phyloP scores from a whole-genome alignment of 2,888 invertebrate genomes.

The Eristalinus sepulchralis region DNA sequence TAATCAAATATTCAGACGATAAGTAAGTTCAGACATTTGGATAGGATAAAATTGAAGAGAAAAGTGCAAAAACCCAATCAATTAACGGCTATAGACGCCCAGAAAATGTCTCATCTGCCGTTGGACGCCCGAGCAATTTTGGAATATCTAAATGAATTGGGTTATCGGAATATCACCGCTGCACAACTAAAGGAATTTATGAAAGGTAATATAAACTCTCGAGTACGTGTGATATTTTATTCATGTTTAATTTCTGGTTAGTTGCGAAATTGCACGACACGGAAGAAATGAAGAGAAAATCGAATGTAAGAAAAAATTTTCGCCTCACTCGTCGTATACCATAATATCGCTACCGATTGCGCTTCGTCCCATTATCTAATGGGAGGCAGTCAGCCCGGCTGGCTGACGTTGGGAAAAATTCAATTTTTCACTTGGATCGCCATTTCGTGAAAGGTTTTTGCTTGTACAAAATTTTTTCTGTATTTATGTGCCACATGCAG shows the following conservation, averaged over 20 bases:
- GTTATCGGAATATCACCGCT: constrained; percentile 88
- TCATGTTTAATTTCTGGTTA: constrained; percentile 31
- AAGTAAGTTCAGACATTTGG: neutral
- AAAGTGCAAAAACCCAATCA: constrained; percentile 10
- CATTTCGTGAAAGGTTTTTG: constrained; percentile 69
- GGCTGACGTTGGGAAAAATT: constrained; percentile 67
- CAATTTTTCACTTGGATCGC: constrained; percentile 67
- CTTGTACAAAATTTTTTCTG: constrained; percentile 43
- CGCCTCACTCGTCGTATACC: constrained; percentile 2
- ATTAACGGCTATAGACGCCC: constrained; percentile 58
- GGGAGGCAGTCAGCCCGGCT: constrained; percentile 47
- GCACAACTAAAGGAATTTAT: constrained; percentile 90
- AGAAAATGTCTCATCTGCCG: constrained; percentile 80
- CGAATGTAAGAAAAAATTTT: constrained; percentile 2
- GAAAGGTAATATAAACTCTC: constrained; percentile 83
- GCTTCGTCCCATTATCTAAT: constrained; percentile 67
- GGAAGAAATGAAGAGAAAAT: constrained; percentile 5
- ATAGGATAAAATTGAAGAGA: neutral
- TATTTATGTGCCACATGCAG: constrained; percentile 65
- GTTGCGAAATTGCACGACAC: constrained; percentile 26
- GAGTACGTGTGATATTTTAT: constrained; percentile 41
- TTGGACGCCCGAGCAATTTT: constrained; percentile 89
- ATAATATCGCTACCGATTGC: constrained; percentile 32
- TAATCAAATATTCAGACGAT: constrained; percentile 33
- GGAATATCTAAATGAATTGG: constrained; percentile 87